Evolutionary conservation across 2,888 invertebrate genomes (phyloP).

Genomic region (Agonopterix alstromeriana): DNA sequence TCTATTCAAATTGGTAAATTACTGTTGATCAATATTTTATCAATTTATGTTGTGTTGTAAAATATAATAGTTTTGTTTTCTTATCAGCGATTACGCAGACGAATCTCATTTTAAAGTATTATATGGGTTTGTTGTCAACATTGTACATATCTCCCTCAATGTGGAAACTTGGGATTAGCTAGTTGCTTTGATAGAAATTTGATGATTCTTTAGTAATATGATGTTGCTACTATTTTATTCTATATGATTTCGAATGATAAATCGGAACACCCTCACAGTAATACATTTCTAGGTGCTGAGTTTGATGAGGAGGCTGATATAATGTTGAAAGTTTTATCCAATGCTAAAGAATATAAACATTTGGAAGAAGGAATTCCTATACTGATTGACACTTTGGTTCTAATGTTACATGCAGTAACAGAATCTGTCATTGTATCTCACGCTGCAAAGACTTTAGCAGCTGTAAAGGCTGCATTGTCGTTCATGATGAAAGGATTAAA

Average conservation of each 20-base stretch:
- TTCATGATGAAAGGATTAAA: too few species aligned
- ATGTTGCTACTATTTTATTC: conserved; percentile 30
- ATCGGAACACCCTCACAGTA: too few species aligned
- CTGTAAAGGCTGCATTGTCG: conserved; percentile 19
- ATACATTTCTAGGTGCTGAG: conserved; percentile 16
- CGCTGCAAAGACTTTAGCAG: conserved; percentile 22
- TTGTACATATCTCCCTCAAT: conserved; percentile 27
- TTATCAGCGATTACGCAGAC: conserved; percentile 14
- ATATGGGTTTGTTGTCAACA: conserved; percentile 3
- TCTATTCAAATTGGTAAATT: too few species aligned
- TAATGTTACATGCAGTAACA: conserved; percentile 22
- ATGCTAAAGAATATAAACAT: conserved; percentile 20
- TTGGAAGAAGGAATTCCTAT: conserved; percentile 24
- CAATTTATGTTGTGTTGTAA: neutral
- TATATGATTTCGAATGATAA: too few species aligned
- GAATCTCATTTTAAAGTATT: neutral
- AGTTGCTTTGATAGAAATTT: conserved; percentile 38
- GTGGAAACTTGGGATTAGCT: conserved; percentile 51
- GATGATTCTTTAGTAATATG: conserved; percentile 66
- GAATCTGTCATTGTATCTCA: conserved; percentile 14
- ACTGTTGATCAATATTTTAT: too few species aligned
- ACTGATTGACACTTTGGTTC: conserved; percentile 28
- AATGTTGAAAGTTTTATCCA: conserved; percentile 19
- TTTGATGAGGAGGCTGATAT: conserved; percentile 23
- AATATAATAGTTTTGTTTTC: conserved; percentile 35